Base-by-base conservation (phyloP, 2,888 invertebrate genomes). In the Eugnorisma glareosa region DNA sequence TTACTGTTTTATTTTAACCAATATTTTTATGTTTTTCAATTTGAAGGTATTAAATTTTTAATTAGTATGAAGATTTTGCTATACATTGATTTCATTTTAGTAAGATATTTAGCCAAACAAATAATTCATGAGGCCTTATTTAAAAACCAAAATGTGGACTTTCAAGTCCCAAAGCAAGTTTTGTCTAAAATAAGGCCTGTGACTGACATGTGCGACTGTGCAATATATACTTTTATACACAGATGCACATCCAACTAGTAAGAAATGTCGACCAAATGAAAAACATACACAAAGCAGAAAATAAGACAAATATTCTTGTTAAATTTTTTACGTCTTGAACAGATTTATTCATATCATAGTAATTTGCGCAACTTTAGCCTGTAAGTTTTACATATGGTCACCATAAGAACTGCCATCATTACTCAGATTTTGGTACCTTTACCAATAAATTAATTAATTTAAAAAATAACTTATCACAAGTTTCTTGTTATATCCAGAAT, bases 81-180 rank as follows among this genome's bases (percentile, higher is more conserved):
- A 83, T 79, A 82, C 85, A 59, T 28, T 63, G n/a, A 59, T 68
- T 73, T 80, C 40, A 80, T 78, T 86, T 89, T 83, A 83, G 86
- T 87, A 82, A 84, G 79, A 89, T 88, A 87, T 88, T 89, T 88
- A 87, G 90, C 90, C 89, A 87, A 90, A 90, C 88, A 90, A 88
- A 88, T 85, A 79, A 83, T 81, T 82, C 69, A 45, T 73, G 64
- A 75, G 77, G 78, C 79, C 85, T 81, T 82, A 82, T 71, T 88
- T 88, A 28, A 80, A 71, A 77, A 79, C 66, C 64, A 61, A 66
- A 54, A 67, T 57, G 21, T 11, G 2, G 21, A 59, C 21, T 40
- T n/a, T n/a, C 13, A 70, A 61, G 35, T 40, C 24, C 45, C 8
- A 57, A 57, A 51, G 28, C 72, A 66, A 64, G 11, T 37, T 48